phyloP scores from a whole-genome alignment of 2,797 vertebrate species.

The Philypnodon macrostomus region DNA sequence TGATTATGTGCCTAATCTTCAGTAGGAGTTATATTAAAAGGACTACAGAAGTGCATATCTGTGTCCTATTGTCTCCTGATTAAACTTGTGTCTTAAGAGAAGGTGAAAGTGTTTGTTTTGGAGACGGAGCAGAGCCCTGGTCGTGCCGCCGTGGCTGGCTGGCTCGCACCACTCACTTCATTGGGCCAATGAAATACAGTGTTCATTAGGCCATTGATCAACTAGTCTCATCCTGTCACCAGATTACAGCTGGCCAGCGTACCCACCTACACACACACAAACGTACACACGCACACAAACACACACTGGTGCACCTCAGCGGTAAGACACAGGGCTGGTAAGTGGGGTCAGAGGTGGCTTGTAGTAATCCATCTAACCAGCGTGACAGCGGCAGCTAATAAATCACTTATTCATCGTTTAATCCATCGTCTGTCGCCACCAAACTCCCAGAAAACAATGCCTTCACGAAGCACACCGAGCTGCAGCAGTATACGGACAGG shows the following conservation, averaged over 20 bases:
- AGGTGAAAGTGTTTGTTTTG: conserved; percentile 26
- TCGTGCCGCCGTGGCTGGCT: conserved; percentile 21
- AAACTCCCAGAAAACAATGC: conserved; percentile 76
- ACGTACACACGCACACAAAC: conserved; percentile 24
- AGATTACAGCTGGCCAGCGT: conserved; percentile 79
- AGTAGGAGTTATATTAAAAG: too few species aligned
- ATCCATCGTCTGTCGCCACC: conserved; percentile 79
- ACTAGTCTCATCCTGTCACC: conserved; percentile 81
- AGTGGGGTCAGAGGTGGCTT: conserved; percentile 82
- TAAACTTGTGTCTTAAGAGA: conserved; percentile 13
- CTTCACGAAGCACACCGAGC: conserved; percentile 45
- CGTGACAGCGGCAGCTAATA: conserved; percentile 84
- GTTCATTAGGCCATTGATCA: conserved; percentile 85
- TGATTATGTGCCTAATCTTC: conserved; percentile 3
- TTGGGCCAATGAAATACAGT: conserved; percentile 79
- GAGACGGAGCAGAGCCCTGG: conserved; percentile 28
- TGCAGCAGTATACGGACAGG: conserved; percentile 22
- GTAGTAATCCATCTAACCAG: conserved; percentile 86
- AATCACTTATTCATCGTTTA: conserved; percentile 87
- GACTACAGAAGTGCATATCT: not conserved
- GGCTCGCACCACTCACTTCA: conserved; percentile 65
- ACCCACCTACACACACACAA: conserved; percentile 53
- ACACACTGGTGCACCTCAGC: conserved; percentile 47
- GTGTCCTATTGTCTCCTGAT: not conserved
- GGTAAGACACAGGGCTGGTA: conserved; percentile 72